Percentiles rank a stretch among this genome's conserved stretches.
Conservation (phyloP, 2,797 vertebrate genomes). For the Iguana delicatissima region DNA sequence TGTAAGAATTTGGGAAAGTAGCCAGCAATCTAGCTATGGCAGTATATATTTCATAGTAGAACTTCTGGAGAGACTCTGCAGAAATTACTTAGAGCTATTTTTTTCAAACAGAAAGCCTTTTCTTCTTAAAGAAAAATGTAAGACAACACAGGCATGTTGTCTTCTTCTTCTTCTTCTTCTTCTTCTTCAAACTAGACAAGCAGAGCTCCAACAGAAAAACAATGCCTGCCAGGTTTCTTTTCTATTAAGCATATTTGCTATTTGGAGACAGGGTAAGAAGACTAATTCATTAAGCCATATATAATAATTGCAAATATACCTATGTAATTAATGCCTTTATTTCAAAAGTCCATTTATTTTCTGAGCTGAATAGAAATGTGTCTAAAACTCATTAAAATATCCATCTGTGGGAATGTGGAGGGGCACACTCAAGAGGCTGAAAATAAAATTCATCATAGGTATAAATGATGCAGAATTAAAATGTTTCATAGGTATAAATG, state of each 20-base stretch:
- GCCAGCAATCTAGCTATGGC: not conserved
- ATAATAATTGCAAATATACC: constrained; percentile 14
- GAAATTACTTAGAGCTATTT: constrained; percentile 8
- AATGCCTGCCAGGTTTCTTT: not conserved
- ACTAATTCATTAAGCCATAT: not conserved
- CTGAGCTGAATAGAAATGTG: not conserved
- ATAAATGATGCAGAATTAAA: not conserved
- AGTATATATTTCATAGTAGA: not conserved
- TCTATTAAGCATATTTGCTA: not conserved
- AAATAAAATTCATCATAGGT: not conserved
- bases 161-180: not conserved
- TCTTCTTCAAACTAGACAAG: not conserved
- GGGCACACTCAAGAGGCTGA: not conserved
- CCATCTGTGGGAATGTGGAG: not conserved
- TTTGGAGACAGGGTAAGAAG: not conserved
- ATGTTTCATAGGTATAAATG: not conserved
- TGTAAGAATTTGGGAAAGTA: not conserved
- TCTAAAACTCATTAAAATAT: not conserved
- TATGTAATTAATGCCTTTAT: not conserved
- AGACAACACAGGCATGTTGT: not conserved
- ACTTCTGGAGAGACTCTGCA: not conserved
- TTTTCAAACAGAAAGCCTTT: not conserved
- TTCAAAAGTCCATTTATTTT: not conserved
- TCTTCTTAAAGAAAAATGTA: not conserved
- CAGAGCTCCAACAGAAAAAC: not conserved